Evolutionary conservation across 2,113 vertebrate genomes (phyloP).

Genomic region (cattle (Bos taurus)): DNA sequence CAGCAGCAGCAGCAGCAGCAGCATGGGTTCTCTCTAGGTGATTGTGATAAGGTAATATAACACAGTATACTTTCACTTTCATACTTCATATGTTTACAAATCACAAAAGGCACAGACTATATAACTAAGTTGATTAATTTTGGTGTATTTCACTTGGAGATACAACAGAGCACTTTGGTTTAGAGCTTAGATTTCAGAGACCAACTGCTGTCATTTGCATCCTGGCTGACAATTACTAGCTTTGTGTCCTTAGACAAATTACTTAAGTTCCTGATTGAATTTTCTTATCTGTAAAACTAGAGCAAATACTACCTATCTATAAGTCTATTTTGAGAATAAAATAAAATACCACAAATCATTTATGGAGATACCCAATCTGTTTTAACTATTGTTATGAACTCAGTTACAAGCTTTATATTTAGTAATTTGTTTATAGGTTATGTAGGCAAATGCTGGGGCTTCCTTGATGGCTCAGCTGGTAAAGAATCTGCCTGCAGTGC

Average conservation of each 20-base stretch:
- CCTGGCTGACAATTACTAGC: neutral
- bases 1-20: no score
- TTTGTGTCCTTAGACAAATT: neutral
- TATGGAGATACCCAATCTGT: neutral
- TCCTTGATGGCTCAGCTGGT: neutral
- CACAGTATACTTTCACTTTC: neutral
- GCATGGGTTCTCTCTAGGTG: neutral
- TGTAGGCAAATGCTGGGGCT: neutral
- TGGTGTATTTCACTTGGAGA: neutral
- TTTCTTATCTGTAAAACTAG: neutral
- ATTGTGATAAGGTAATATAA: neutral
- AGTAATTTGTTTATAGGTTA: neutral
- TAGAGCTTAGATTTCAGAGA: neutral
- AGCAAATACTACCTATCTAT: neutral
- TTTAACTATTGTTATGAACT: neutral
- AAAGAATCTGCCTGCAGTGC: neutral
- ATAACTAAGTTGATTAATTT: neutral
- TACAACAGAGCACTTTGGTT: neutral
- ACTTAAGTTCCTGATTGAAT: neutral
- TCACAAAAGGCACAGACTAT: neutral
- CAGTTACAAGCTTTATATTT: neutral
- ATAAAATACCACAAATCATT: neutral
- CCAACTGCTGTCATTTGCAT: neutral
- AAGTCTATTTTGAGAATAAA: neutral
- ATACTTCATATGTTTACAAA: neutral